A percentile compares a stretch with the other conserved stretches of the same genome.
Conservation (phyloP, 2,797 vertebrate species). For the Malurus splendens region DNA sequence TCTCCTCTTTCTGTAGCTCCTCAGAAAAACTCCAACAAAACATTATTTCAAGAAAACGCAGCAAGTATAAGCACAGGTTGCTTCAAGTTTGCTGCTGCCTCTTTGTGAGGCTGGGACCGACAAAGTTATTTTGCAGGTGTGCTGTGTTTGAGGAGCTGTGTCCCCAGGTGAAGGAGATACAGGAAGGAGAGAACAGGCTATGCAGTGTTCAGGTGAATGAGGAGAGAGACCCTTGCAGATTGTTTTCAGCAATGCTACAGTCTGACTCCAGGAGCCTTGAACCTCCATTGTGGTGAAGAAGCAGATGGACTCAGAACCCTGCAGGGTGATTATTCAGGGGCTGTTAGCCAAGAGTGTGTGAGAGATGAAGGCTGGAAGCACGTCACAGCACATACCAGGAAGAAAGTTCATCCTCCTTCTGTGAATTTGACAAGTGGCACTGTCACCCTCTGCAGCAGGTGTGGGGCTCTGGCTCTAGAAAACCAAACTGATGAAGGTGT, state of each 20-base stretch:
- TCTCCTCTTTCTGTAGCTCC: neutral
- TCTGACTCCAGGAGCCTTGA: neutral
- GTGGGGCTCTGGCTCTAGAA: neutral
- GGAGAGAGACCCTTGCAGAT: accelerated
- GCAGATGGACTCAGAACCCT: neutral
- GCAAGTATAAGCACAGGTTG: neutral
- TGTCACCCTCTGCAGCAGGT: neutral
- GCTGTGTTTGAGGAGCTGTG: neutral
- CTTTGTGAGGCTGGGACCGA: accelerated
- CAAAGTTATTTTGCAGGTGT: neutral
- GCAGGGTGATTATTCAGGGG: too few relatives aligned
- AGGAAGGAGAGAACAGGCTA: neutral
- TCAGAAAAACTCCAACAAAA: neutral
- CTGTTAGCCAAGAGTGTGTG: neutral
- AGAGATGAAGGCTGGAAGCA: neutral
- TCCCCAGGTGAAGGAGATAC: neutral
- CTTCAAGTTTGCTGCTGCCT: neutral
- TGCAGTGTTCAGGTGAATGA: accelerated
- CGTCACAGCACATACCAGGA: accelerated
- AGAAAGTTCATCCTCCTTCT: neutral
- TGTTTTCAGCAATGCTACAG: neutral
- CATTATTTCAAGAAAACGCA: neutral
- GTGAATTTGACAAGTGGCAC: neutral
- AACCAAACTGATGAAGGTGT: neutral
- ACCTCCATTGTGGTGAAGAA: neutral